Percentiles rank a stretch among this genome's conserved stretches.
Evolutionary conservation across 1,140 invertebrate genomes (phyloP).

Genomic region (Pteromalus puparum): DNA sequence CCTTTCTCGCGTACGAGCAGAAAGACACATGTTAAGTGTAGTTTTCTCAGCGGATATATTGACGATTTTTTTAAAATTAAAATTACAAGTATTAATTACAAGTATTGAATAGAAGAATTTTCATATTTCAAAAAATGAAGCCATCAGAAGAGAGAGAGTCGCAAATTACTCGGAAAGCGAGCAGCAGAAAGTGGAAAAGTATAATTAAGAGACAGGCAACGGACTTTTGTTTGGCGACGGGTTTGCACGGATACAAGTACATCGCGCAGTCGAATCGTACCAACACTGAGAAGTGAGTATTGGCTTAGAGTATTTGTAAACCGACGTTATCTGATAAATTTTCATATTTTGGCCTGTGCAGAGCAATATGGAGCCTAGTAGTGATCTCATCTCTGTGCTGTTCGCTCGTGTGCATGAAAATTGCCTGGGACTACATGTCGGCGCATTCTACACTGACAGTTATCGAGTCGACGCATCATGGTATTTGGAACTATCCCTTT

Average conservation of each 20-base stretch:
- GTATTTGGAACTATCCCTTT: constrained; percentile 83
- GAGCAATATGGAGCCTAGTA: constrained; percentile 71
- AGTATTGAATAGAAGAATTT: no score
- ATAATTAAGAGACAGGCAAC: constrained; percentile 54
- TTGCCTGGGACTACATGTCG: constrained; percentile 73
- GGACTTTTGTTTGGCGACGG: constrained; percentile 62
- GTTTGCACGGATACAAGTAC: constrained; percentile 67
- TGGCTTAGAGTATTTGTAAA: no score
- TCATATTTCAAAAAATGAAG: no score
- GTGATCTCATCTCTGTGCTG: constrained; percentile 70
- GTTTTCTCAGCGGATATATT: not conserved
- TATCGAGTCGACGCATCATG: constrained; percentile 81
- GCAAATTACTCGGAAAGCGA: constrained; percentile 6
- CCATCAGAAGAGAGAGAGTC: not conserved
- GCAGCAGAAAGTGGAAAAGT: constrained; percentile 13
- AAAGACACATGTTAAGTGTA: no score
- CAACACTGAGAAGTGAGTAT: constrained; percentile 58
- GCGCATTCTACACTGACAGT: constrained; percentile 74
- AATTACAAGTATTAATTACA: no score
- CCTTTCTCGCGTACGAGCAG: not conserved
- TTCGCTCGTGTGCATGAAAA: constrained; percentile 70
- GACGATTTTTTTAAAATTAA: not conserved
- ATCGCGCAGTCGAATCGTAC: constrained; percentile 59
- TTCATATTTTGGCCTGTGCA: constrained; percentile 46
- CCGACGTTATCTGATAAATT: no score